Conservation (phyloP, 2,888 invertebrate genomes). For the Melangyna quadrimaculata region DNA sequence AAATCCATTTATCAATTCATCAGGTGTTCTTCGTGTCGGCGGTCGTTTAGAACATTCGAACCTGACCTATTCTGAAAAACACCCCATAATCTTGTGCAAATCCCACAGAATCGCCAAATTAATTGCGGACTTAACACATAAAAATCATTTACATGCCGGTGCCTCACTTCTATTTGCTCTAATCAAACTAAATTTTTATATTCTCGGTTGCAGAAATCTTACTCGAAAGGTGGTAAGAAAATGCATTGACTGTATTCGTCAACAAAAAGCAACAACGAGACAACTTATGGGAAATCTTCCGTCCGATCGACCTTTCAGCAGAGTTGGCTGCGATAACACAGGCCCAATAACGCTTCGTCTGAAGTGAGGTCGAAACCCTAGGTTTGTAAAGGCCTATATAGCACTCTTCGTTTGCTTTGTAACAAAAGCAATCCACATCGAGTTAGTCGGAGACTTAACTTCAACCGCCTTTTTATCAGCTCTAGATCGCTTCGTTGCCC, state of each 20-base stretch:
- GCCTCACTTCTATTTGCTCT: not conserved
- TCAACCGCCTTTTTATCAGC: not conserved
- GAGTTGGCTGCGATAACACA: slow-evolving; percentile 38
- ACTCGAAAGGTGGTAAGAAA: slow-evolving; percentile 39
- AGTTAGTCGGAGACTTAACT: not conserved
- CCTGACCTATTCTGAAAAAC: not conserved
- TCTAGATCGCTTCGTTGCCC: no score
- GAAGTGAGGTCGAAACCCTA: no score
- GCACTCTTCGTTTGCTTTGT: slow-evolving; percentile 52
- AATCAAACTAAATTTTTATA: slow-evolving; percentile 14
- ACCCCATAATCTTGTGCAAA: not conserved
- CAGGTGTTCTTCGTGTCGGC: slow-evolving; percentile 27
- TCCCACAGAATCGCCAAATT: no score
- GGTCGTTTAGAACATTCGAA: slow-evolving; percentile 16
- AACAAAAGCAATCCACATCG: slow-evolving; percentile 45
- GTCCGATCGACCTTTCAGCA: slow-evolving; percentile 30
- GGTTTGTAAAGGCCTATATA: slow-evolving; percentile 48
- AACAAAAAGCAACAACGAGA: slow-evolving; percentile 5
- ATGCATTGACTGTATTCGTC: slow-evolving; percentile 46
- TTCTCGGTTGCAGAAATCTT: slow-evolving; percentile 4
- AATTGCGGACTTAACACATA: no score
- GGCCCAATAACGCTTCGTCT: slow-evolving; percentile 34
- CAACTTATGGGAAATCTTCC: slow-evolving; percentile 35
- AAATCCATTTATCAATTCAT: no score
- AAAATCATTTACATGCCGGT: no score